Percentiles rank a stretch among this genome's conserved stretches.
Conservation (phyloP, 2,797 vertebrate genomes). For the Decapterus maruadsi region DNA sequence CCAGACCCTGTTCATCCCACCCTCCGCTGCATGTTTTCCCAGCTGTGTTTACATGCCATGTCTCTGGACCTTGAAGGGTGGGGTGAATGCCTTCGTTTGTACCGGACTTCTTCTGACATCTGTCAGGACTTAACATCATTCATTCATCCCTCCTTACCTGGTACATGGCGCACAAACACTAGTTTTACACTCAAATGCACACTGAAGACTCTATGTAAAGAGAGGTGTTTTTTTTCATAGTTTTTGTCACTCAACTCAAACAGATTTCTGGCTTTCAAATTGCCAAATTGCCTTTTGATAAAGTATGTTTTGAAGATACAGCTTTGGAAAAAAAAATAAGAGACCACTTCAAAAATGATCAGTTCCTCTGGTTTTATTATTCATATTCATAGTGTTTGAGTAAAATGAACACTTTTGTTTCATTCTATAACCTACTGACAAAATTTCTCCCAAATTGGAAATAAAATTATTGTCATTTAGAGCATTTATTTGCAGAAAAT, state of each 20-base stretch:
- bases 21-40: constrained; percentile 68
- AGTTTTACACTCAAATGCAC: constrained; percentile 9
- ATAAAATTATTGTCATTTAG: too few species aligned
- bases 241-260: background rate
- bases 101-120: constrained; percentile 59
- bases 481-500: too few species aligned
- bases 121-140: constrained; percentile 57
- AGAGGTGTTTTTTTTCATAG: background rate
- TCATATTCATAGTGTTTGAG: too few species aligned
- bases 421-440: too few species aligned
- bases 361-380: too few species aligned
- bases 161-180: background rate
- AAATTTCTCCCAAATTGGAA: too few species aligned
- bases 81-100: constrained; percentile 60
- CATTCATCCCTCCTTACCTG: constrained; percentile 9
- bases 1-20: constrained; percentile 40
- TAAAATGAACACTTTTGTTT: too few species aligned
- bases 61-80: constrained; percentile 53
- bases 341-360: too few species aligned
- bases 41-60: constrained; percentile 80
- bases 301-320: too few species aligned
- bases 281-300: background rate
- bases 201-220: constrained; percentile 7
- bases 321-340: too few species aligned
- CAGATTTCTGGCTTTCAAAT: background rate